Evolutionary conservation across 2,113 vertebrate species (phyloP).

Genomic region (Upupa epops): DNA sequence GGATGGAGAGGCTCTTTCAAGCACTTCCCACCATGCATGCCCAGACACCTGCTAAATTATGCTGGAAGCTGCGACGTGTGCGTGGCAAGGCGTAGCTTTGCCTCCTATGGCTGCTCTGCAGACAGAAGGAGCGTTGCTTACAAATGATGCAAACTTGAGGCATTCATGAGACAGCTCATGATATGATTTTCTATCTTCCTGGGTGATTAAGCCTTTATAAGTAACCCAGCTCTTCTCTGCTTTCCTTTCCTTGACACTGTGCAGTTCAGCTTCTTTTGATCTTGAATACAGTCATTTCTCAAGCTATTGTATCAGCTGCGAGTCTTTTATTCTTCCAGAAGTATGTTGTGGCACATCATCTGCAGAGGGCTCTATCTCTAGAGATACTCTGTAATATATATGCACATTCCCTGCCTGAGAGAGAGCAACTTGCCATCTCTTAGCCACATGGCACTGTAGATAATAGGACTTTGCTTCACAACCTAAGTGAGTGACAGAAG

Average conservation of each 20-base stretch:
- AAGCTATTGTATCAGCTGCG: not conserved
- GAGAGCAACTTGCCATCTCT: not conserved
- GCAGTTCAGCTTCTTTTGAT: slow-evolving; percentile 33
- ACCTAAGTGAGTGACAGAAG: slow-evolving; percentile 2
- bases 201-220: slow-evolving; percentile 27
- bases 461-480: not conserved
- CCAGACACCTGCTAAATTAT: not conserved
- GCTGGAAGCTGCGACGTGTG: fast-evolving
- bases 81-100: not conserved
- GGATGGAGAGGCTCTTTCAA: not conserved
- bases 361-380: slow-evolving; percentile 15
- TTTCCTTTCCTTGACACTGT: slow-evolving; percentile 39
- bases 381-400: not conserved
- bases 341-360: not conserved
- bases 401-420: not conserved
- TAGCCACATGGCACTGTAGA: not conserved
- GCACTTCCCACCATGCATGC: not conserved
- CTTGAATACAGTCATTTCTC: slow-evolving; percentile 30
- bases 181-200: slow-evolving; percentile 6
- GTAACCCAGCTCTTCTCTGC: not conserved
- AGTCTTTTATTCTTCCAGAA: slow-evolving; percentile 36
- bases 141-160: not conserved
- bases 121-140: not conserved
- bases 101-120: not conserved
- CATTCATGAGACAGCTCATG: not conserved